phyloP scores from a whole-genome alignment of 2,113 vertebrate species.

The Coracopsis vasa region DNA sequence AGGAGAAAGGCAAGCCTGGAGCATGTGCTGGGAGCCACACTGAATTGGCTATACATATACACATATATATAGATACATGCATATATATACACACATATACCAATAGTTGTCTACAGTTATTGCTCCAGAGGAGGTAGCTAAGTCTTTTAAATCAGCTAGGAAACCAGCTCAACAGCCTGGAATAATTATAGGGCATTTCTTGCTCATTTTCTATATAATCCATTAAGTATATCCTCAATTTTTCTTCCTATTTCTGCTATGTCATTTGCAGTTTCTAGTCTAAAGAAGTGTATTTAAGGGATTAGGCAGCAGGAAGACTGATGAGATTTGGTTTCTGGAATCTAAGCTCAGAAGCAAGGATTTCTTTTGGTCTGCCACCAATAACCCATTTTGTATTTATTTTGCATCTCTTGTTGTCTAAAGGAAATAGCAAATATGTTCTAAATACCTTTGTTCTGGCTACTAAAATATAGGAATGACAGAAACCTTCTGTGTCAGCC shows the following conservation, averaged over 20 bases:
- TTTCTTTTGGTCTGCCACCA: background rate
- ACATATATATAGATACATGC: too few relatives aligned
- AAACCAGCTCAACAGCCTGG: slow-evolving; percentile 32
- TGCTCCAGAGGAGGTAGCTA: slow-evolving; percentile 24
- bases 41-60: background rate
- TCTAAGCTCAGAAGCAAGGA: background rate
- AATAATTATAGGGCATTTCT: slow-evolving; percentile 55
- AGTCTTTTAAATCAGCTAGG: slow-evolving; percentile 24
- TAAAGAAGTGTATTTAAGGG: slow-evolving; percentile 23
- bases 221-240: slow-evolving; percentile 21
- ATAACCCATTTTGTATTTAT: background rate
- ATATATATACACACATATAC: background rate
- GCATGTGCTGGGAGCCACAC: background rate
- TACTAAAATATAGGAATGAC: background rate
- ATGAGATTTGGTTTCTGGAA: background rate
- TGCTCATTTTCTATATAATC: background rate
- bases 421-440: background rate
- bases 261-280: slow-evolving; percentile 35
- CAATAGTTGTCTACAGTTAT: background rate
- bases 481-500: background rate
- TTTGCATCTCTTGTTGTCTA: background rate
- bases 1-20: background rate
- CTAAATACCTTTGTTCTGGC: background rate
- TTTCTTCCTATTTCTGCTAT: slow-evolving; percentile 5
- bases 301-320: slow-evolving; percentile 18